These are phyloP conservation scores for Drosophila sp. DNA, from an alignment of 1,140 invertebrate species.

Conservation along the genomic window DNA sequence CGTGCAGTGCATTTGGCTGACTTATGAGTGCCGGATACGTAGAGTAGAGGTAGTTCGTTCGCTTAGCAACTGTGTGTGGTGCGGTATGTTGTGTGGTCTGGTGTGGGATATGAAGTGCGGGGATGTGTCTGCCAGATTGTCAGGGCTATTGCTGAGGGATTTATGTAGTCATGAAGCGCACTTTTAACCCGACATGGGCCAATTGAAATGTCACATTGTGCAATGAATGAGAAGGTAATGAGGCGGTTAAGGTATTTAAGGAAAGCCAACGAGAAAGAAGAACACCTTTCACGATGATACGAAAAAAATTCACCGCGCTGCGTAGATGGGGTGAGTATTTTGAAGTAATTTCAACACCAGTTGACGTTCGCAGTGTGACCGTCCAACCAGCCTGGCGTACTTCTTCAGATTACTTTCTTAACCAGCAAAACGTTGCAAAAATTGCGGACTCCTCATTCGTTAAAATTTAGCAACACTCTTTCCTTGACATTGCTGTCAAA, in stretches of 20 bases:
- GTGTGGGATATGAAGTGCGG: background rate
- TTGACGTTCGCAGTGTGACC: no score
- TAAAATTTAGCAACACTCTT: no score
- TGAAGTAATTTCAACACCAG: no score
- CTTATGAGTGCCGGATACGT: slow-evolving; percentile 26
- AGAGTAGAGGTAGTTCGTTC: background rate
- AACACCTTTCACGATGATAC: background rate
- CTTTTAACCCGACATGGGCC: slow-evolving; percentile 59
- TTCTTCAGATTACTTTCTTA: no score
- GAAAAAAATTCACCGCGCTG: background rate
- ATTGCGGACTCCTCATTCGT: no score
- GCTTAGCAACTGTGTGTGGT: slow-evolving; percentile 8
- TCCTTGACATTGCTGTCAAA: no score
- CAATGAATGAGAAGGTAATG: slow-evolving; percentile 75
- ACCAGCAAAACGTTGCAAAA: no score
- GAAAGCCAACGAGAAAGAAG: slow-evolving; percentile 12
- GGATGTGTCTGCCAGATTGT: slow-evolving; percentile 26
- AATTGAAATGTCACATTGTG: slow-evolving; percentile 76
- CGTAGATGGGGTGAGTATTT: no score
- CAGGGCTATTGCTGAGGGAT: slow-evolving; percentile 49
- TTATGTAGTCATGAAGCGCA: slow-evolving; percentile 63
- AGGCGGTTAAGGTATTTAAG: slow-evolving; percentile 59
- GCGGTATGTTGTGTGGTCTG: slow-evolving; percentile 20
- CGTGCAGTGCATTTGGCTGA: slow-evolving; percentile 51
- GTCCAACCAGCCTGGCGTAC: no score